phyloP scores from a whole-genome alignment of 2,113 vertebrate genomes.

The Brachyhypopomus occidentalis region DNA sequence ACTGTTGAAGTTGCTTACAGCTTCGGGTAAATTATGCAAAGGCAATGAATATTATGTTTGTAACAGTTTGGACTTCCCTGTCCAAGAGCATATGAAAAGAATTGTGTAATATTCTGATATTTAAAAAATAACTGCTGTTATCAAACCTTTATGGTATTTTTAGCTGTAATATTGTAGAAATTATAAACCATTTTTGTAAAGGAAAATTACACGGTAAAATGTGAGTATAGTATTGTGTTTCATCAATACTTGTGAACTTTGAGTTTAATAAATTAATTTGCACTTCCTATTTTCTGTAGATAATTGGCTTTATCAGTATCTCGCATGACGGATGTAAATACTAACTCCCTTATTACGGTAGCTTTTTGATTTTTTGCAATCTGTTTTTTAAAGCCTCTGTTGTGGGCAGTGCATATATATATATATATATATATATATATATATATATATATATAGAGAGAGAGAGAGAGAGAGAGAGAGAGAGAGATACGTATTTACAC shows the following conservation, averaged over 20 bases:
- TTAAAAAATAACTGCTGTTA: neutral
- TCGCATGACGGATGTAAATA: neutral
- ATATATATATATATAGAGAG: too few species aligned
- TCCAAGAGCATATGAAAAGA: slow-evolving; percentile 1
- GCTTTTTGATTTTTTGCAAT: neutral
- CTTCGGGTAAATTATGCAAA: neutral
- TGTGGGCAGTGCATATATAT: too few species aligned
- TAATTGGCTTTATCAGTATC: neutral
- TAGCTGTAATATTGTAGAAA: slow-evolving; percentile 4
- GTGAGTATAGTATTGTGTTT: neutral
- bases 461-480: too few species aligned
- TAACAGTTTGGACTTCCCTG: neutral
- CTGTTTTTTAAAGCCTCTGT: too few species aligned
- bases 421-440: too few species aligned
- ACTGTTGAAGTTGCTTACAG: neutral
- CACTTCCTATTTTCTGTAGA: neutral
- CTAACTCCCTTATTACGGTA: neutral
- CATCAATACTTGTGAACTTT: neutral
- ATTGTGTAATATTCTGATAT: slow-evolving; percentile 2
- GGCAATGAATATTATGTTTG: neutral
- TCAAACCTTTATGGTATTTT: neutral
- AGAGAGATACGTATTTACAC: too few species aligned
- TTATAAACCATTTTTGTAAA: neutral
- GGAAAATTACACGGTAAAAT: neutral
- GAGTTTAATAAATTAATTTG: neutral